A percentile compares a stretch with the other conserved stretches of the same genome.
Evolutionary conservation across 2,888 invertebrate genomes (phyloP).

Genomic region (Macaria liturata): DNA sequence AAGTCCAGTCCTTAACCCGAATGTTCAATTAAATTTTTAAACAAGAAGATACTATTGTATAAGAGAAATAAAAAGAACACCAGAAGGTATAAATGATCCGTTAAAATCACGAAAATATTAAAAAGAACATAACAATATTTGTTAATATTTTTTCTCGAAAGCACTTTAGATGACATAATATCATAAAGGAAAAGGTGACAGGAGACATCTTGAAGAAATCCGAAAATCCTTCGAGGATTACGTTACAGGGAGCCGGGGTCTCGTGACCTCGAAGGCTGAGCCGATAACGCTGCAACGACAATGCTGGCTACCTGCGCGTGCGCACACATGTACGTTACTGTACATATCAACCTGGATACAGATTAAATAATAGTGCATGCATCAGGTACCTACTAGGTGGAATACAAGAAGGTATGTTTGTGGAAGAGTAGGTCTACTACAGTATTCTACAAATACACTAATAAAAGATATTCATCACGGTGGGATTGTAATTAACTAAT

Average conservation of each 20-base stretch:
- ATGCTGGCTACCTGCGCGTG: slow-evolving; percentile 50
- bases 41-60: too few species aligned
- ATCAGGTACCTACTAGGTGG: slow-evolving; percentile 2
- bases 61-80: too few species aligned
- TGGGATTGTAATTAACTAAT: too few species aligned
- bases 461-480: too few species aligned
- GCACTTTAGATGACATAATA: too few species aligned
- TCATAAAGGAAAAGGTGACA: slow-evolving; percentile 41
- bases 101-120: too few species aligned
- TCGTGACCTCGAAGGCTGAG: slow-evolving; percentile 62
- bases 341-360: slow-evolving; percentile 19
- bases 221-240: slow-evolving; percentile 54
- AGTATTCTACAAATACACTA: not conserved
- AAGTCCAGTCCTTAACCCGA: too few species aligned
- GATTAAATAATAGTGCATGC: slow-evolving; percentile 10
- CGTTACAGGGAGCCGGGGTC: slow-evolving; percentile 46
- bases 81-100: too few species aligned
- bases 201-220: slow-evolving; percentile 48
- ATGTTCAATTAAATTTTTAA: too few species aligned
- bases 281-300: slow-evolving; percentile 71
- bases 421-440: slow-evolving; percentile 8
- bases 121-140: too few species aligned
- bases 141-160: too few species aligned
- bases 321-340: slow-evolving; percentile 36
- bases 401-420: not conserved